A percentile compares a stretch with the other conserved stretches of the same genome.
These are phyloP conservation scores for Polypterus senegalus DNA, from an alignment of 2,113 vertebrate species.

Conservation along the genomic window DNA sequence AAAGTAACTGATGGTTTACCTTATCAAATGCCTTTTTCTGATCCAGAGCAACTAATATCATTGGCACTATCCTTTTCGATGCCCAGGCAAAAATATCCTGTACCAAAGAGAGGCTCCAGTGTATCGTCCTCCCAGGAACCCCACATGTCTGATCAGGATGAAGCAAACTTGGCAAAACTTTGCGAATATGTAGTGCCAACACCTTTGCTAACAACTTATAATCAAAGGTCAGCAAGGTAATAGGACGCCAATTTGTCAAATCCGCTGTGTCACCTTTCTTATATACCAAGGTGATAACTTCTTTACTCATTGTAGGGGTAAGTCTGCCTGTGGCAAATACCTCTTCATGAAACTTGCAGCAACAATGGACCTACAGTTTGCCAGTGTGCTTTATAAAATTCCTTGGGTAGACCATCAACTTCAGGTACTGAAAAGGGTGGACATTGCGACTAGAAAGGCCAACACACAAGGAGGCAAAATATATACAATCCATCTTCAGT, in stretches of 20 bases:
- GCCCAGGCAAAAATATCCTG: too few relatives aligned
- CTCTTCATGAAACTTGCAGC: background rate
- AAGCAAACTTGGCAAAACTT: too few relatives aligned
- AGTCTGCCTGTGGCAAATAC: background rate
- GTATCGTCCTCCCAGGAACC: too few relatives aligned
- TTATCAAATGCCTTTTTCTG: slow-evolving; percentile 10
- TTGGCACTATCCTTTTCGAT: too few relatives aligned
- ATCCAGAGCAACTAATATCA: slow-evolving; percentile 5
- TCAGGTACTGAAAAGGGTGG: background rate
- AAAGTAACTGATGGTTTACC: slow-evolving; percentile 1
- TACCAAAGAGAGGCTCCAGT: too few relatives aligned
- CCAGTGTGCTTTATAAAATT: background rate
- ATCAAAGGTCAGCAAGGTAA: background rate
- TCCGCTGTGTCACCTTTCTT: background rate
- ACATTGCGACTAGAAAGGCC: too few relatives aligned
- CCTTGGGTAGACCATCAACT: background rate
- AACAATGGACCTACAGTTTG: background rate
- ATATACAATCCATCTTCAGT: too few relatives aligned
- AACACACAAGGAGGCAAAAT: too few relatives aligned
- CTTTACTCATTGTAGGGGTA: background rate
- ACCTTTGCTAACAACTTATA: background rate
- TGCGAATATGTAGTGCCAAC: too few relatives aligned
- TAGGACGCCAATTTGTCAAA: background rate
- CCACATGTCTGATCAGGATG: too few relatives aligned
- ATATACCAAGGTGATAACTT: background rate